These are phyloP conservation scores for Nymphalis io DNA, from an alignment of 1,140 invertebrate genomes.

Conservation along the genomic window DNA sequence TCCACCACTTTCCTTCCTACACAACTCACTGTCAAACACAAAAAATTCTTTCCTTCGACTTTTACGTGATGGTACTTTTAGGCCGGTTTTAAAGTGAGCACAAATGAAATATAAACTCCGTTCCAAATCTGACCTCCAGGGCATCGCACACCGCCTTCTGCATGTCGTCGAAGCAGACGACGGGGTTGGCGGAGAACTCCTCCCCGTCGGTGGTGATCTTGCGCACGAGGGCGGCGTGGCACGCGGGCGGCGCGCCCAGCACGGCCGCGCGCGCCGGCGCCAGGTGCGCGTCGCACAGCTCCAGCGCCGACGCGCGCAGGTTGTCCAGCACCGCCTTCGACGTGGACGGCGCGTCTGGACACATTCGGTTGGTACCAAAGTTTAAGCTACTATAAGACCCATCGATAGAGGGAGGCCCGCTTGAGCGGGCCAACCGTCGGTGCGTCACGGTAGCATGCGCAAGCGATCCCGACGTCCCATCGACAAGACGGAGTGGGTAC, in stretches of 20 bases:
- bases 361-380: background rate
- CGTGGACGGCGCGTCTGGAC: constrained; percentile 58
- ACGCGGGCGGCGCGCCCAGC: constrained; percentile 57
- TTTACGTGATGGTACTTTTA: no score
- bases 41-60: no score
- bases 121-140: constrained; percentile 82
- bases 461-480: no score
- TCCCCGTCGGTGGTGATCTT: constrained; percentile 71
- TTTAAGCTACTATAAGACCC: no score
- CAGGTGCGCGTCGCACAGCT: constrained; percentile 66
- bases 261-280: constrained; percentile 50
- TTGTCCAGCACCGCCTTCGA: constrained; percentile 69
- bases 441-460: no score
- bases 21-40: no score
- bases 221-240: constrained; percentile 62
- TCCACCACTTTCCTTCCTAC: no score
- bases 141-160: constrained; percentile 87
- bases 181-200: constrained; percentile 75
- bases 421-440: no score
- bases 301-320: constrained; percentile 64
- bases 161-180: constrained; percentile 93
- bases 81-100: no score
- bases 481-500: no score
- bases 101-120: no score
- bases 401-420: no score